Conservation (phyloP, 2,797 vertebrate genomes). For the Chelonia mydas region DNA sequence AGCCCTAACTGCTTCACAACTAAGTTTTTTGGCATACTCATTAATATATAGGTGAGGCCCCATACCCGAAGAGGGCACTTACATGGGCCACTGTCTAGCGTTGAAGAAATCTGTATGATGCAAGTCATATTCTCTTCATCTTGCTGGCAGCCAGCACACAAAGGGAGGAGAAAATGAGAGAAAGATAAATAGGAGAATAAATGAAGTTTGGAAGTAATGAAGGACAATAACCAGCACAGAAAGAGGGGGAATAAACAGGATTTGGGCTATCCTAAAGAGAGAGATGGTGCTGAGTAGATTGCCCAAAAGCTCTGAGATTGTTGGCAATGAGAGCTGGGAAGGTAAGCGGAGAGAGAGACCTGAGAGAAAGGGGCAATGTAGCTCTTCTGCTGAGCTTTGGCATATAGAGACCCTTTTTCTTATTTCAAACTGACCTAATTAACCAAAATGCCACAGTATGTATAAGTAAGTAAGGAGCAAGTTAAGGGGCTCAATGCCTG, state of each 20-base stretch:
- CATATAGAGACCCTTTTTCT: neutral
- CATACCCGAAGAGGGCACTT: neutral
- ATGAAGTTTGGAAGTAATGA: neutral
- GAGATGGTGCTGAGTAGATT: neutral
- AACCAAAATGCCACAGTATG: neutral
- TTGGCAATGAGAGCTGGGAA: neutral
- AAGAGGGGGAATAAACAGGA: neutral
- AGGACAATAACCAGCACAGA: neutral
- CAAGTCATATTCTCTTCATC: neutral
- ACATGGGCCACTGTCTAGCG: neutral
- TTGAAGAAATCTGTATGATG: neutral
- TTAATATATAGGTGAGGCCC: neutral
- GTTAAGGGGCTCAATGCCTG: neutral
- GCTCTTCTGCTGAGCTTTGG: neutral
- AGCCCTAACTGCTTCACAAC: neutral
- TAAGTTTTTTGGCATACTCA: neutral
- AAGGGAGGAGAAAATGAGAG: neutral
- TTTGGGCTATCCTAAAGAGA: constrained; percentile 7
- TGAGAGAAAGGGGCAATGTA: neutral
- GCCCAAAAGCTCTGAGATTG: neutral
- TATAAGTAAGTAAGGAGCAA: neutral
- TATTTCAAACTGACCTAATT: neutral
- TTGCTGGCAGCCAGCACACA: neutral
- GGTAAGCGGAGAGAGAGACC: neutral
- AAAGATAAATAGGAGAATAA: neutral